phyloP scores from a whole-genome alignment of 2,888 invertebrate species.

The Horisme vitalbata region DNA sequence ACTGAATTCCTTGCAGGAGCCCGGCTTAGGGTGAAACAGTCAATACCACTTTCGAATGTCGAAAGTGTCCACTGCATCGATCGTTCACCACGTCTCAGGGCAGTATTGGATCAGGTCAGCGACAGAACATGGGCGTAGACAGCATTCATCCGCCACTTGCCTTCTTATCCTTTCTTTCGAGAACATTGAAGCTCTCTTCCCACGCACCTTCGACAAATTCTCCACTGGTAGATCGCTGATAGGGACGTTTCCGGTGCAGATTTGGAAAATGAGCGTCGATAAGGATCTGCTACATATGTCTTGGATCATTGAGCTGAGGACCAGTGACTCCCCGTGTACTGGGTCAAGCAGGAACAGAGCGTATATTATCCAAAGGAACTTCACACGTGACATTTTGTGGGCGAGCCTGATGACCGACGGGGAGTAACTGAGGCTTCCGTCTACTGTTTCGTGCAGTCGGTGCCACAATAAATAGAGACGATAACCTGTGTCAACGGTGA shows the following conservation, averaged over 20 bases:
- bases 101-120: constrained; percentile 66
- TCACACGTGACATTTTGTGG: constrained; percentile 52
- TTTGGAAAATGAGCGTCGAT: constrained; percentile 48
- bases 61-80: constrained; percentile 15
- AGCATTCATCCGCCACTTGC: constrained; percentile 63
- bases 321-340: constrained; percentile 48
- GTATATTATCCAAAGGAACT: constrained; percentile 47
- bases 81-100: constrained; percentile 64
- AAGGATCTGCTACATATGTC: constrained; percentile 58
- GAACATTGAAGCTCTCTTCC: constrained; percentile 53
- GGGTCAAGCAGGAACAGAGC: constrained; percentile 48
- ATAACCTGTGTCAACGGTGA: constrained; percentile 77
- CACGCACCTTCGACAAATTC: constrained; percentile 46
- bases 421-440: constrained; percentile 68
- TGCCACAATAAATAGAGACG: constrained; percentile 70
- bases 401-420: constrained; percentile 43
- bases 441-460: constrained; percentile 52
- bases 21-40: constrained; percentile 14
- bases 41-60: constrained; percentile 24
- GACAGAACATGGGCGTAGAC: constrained; percentile 57
- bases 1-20: constrained; percentile 11
- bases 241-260: constrained; percentile 53
- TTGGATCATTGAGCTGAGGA: constrained; percentile 48
- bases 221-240: constrained; percentile 48
- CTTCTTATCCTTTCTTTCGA: constrained; percentile 52